phyloP scores from a whole-genome alignment of 2,113 vertebrate genomes.

The Ascaphus truei region DNA sequence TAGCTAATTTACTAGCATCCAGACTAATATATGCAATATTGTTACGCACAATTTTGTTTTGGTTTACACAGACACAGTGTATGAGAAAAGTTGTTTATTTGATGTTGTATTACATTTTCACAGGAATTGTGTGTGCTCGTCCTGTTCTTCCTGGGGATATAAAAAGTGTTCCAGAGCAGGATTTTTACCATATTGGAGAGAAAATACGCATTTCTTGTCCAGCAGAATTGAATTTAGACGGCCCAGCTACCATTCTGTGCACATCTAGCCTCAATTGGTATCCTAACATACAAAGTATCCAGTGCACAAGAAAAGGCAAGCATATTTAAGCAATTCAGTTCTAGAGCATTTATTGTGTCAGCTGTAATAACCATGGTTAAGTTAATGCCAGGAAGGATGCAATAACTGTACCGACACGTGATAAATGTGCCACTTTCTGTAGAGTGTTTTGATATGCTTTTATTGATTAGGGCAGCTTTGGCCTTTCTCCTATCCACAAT shows the following conservation, averaged over 20 bases:
- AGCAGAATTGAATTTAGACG: conserved; percentile 50
- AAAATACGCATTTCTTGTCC: conserved; percentile 74
- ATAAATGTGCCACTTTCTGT: too few species aligned
- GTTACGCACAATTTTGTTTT: too few species aligned
- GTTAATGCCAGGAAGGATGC: too few species aligned
- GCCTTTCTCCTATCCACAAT: too few species aligned
- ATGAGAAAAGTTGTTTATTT: neutral
- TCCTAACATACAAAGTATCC: conserved; percentile 55
- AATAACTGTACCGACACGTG: too few species aligned
- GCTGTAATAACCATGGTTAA: too few species aligned
- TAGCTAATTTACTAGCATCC: too few species aligned
- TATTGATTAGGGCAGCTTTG: too few species aligned
- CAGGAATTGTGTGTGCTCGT: conserved; percentile 61
- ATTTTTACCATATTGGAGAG: conserved; percentile 72
- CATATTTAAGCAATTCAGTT: neutral
- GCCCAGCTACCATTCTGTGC: conserved; percentile 63
- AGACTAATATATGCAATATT: too few species aligned
- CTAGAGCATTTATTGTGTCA: too few species aligned
- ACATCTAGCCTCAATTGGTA: conserved; percentile 84
- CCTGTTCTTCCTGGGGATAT: conserved; percentile 57
- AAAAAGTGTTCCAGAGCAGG: conserved; percentile 60
- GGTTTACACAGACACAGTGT: too few species aligned
- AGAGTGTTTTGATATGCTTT: too few species aligned
- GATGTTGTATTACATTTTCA: neutral
- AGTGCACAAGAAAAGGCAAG: conserved; percentile 70